phyloP scores from a whole-genome alignment of 1,140 invertebrate genomes.

The Leptopilina clavipes region DNA sequence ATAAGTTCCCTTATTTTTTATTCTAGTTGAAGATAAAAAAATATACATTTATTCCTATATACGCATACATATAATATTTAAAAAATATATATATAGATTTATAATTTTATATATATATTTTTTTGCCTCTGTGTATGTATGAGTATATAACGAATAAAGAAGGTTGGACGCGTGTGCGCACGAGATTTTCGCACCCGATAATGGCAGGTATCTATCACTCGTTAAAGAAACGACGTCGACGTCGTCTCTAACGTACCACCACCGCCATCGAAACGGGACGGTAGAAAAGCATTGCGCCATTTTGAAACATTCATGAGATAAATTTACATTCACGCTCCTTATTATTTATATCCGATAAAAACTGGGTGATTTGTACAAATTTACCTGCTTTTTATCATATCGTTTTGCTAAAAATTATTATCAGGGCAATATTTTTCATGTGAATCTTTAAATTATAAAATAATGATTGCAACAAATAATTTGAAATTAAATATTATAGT shows the following conservation, averaged over 20 bases:
- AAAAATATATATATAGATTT: too few species aligned
- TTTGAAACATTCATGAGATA: constrained; percentile 23
- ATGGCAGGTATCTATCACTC: constrained; percentile 31
- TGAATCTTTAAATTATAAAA: too few species aligned
- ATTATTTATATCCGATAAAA: background rate
- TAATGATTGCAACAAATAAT: too few species aligned
- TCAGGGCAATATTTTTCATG: too few species aligned
- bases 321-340: constrained; percentile 36
- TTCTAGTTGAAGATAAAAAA: background rate
- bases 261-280: constrained; percentile 15
- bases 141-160: background rate
- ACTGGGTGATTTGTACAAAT: background rate
- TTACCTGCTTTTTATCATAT: background rate
- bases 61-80: too few species aligned
- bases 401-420: background rate
- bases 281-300: constrained; percentile 34
- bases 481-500: too few species aligned
- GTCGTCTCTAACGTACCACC: background rate
- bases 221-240: constrained; percentile 15
- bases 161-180: constrained; percentile 30
- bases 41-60: too few species aligned
- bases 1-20: constrained; percentile 17
- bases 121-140: background rate
- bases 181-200: background rate
- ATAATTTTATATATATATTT: too few species aligned